Conservation (phyloP, 2,113 vertebrate species). For the Ceratotherium simum region DNA sequence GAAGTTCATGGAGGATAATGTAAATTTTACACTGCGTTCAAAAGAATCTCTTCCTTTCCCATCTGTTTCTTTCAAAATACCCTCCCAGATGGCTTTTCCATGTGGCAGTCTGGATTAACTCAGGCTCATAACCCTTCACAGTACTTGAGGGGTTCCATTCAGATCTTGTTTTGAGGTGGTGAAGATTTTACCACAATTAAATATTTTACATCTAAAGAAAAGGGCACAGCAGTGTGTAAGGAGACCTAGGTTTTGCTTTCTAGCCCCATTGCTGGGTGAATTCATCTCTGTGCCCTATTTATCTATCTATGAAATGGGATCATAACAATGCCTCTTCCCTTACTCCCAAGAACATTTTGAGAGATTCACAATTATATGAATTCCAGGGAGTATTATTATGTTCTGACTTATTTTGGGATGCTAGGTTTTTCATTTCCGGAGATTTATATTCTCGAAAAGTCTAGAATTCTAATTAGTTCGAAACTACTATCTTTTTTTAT, state of each 20-base stretch:
- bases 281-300: neutral
- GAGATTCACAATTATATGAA: conserved; percentile 40
- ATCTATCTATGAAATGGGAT: neutral
- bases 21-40: conserved; percentile 89
- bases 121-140: conserved; percentile 81
- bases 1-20: conserved; percentile 89
- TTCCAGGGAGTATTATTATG: neutral
- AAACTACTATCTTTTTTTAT: neutral
- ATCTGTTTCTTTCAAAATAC: conserved; percentile 90
- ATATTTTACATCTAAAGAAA: conserved; percentile 44
- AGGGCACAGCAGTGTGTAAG: neutral
- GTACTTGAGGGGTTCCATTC: conserved; percentile 65
- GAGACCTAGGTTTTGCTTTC: neutral
- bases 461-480: neutral
- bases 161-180: conserved; percentile 50
- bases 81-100: conserved; percentile 88
- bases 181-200: conserved; percentile 47
- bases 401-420: conserved; percentile 46
- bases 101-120: conserved; percentile 86
- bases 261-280: neutral
- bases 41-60: conserved; percentile 89
- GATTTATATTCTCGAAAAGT: conserved; percentile 16
- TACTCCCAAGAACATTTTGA: conserved; percentile 23
- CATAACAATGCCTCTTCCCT: neutral
- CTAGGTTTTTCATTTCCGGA: conserved; percentile 57